phyloP scores from a whole-genome alignment of 2,113 vertebrate genomes.

The Austrofundulus limnaeus region DNA sequence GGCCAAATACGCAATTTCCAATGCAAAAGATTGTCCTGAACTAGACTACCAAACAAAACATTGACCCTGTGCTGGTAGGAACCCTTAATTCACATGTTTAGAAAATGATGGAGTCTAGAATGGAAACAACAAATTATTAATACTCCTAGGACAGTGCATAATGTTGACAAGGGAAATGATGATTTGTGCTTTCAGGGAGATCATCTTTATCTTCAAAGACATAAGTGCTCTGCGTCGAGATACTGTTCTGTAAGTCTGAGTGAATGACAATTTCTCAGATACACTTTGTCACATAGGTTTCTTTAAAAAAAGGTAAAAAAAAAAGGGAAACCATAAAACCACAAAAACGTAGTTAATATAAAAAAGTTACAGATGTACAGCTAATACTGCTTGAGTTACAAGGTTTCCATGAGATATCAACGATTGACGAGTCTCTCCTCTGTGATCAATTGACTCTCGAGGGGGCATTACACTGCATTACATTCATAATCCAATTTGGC shows the following conservation, averaged over 20 bases:
- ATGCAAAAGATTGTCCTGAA: slow-evolving; percentile 24
- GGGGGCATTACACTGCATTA: slow-evolving; percentile 77
- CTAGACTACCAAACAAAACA: slow-evolving; percentile 27
- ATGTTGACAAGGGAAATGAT: slow-evolving; percentile 37
- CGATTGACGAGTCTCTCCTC: slow-evolving; percentile 72
- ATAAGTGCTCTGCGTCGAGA: not conserved
- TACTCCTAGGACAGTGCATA: slow-evolving; percentile 26
- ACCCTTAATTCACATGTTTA: slow-evolving; percentile 30
- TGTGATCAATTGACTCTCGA: slow-evolving; percentile 78
- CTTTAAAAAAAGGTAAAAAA: not conserved
- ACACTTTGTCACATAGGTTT: not conserved
- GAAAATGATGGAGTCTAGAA: slow-evolving; percentile 17
- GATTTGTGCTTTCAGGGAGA: slow-evolving; percentile 28
- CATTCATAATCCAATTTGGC: slow-evolving; percentile 81
- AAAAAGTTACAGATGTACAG: slow-evolving; percentile 21
- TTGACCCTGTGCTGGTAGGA: slow-evolving; percentile 37
- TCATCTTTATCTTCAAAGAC: slow-evolving; percentile 14
- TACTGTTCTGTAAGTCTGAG: not conserved
- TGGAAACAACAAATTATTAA: slow-evolving; percentile 39
- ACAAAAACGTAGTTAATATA: slow-evolving; percentile 11
- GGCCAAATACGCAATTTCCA: slow-evolving; percentile 51
- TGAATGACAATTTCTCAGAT: not conserved
- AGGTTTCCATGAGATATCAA: slow-evolving; percentile 63
- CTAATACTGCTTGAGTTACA: slow-evolving; percentile 54
- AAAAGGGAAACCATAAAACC: slow-evolving; percentile 7